phyloP scores from a whole-genome alignment of 2,797 vertebrate species.

The Anomalospiza imberbis region DNA sequence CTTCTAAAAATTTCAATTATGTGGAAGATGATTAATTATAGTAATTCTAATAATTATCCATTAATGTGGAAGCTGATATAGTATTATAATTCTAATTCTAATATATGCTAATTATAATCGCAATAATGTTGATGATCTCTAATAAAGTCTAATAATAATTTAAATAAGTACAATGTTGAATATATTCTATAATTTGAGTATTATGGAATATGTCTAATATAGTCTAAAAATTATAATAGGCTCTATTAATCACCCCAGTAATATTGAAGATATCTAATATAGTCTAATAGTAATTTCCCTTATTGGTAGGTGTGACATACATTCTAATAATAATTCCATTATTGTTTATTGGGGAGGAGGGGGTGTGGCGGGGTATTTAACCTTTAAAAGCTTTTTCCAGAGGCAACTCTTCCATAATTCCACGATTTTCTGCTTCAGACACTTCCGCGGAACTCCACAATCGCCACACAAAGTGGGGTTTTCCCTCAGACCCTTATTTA shows the following conservation, averaged over 20 bases:
- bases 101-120: background rate
- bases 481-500: background rate
- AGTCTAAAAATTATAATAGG: background rate
- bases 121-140: background rate
- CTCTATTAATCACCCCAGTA: background rate
- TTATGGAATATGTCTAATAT: background rate
- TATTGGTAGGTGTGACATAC: too few species aligned
- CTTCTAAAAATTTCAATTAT: background rate
- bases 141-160: background rate
- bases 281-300: background rate
- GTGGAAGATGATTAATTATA: background rate
- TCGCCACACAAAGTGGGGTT: background rate
- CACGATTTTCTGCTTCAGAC: background rate
- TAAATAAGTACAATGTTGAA: background rate
- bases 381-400: background rate
- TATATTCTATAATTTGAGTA: background rate
- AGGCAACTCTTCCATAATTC: accelerated
- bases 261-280: too few species aligned
- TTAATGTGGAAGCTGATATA: background rate
- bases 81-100: background rate
- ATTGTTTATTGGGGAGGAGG: background rate
- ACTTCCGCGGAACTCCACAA: background rate
- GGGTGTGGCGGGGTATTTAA: background rate
- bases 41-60: background rate
- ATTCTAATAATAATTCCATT: background rate